These are phyloP conservation scores for Fistularia tabacaria DNA, from an alignment of 2,797 vertebrate genomes.

Conservation along the genomic window DNA sequence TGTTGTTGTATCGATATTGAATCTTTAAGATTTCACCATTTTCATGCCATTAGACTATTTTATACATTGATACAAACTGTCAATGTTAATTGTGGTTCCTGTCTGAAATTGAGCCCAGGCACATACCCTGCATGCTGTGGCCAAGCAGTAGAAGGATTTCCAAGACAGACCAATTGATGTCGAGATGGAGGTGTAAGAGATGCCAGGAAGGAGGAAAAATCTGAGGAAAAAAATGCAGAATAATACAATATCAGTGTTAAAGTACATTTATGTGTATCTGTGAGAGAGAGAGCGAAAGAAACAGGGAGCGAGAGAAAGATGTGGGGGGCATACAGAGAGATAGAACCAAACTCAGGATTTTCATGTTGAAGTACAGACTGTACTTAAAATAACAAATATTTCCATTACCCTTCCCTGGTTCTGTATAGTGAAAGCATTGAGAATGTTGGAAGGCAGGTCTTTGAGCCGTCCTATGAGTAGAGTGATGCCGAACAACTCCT, in stretches of 20 bases:
- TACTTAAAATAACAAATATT: too few species aligned
- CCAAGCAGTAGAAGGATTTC: conserved; percentile 88
- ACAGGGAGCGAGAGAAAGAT: too few species aligned
- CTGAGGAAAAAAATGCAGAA: conserved; percentile 61
- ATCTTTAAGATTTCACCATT: too few species aligned
- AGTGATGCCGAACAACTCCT: conserved; percentile 85
- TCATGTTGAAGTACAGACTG: too few species aligned
- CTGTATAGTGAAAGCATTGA: conserved; percentile 82
- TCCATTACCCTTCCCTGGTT: conserved; percentile 86
- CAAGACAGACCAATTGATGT: conserved; percentile 89
- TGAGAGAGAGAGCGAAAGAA: too few species aligned
- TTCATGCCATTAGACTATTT: too few species aligned
- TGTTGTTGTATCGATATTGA: too few species aligned
- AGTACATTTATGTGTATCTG: too few species aligned
- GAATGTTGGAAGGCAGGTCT: conserved; percentile 80
- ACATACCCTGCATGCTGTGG: conserved; percentile 85
- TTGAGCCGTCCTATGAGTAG: conserved; percentile 81
- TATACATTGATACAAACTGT: too few species aligned
- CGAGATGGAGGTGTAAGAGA: conserved; percentile 90
- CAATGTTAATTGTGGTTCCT: background rate
- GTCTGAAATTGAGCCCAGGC: background rate
- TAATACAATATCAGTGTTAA: too few species aligned
- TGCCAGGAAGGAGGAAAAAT: conserved; percentile 94
- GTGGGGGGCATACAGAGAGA: too few species aligned
- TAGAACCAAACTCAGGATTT: too few species aligned